Percentiles rank a stretch among this genome's conserved stretches.
Conservation (phyloP, 1,140 invertebrate genomes). For the Mycetomoellerius zeteki region DNA sequence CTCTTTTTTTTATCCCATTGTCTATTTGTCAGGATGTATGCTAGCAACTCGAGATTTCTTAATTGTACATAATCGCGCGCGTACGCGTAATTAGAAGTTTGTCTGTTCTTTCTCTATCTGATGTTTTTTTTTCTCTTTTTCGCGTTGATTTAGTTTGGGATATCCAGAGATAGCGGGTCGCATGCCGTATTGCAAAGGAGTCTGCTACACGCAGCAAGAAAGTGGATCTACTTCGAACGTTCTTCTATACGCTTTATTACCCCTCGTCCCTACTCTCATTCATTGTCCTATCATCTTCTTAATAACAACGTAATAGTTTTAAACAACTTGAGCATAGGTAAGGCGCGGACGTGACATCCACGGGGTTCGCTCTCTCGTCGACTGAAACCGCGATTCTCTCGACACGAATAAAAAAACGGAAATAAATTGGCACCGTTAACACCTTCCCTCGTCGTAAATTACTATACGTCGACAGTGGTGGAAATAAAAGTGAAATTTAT, state of each 20-base stretch:
- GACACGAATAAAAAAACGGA: neutral
- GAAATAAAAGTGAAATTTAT: conserved; percentile 34
- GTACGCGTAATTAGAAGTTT: conserved; percentile 28
- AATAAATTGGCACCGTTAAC: conserved; percentile 39
- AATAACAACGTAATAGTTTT: conserved; percentile 85
- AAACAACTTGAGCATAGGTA: conserved; percentile 86
- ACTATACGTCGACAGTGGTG: neutral
- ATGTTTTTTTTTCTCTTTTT: conserved; percentile 54
- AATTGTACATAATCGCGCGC: conserved; percentile 9
- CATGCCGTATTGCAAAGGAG: conserved; percentile 43
- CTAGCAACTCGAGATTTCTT: neutral
- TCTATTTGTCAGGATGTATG: conserved; percentile 4
- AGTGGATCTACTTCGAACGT: conserved; percentile 45
- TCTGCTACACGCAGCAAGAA: conserved; percentile 59
- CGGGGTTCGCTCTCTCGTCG: conserved; percentile 54
- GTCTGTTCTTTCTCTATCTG: conserved; percentile 14
- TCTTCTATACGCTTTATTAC: conserved; percentile 36
- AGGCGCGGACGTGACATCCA: conserved; percentile 71
- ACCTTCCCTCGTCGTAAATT: neutral
- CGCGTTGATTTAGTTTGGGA: conserved; percentile 61
- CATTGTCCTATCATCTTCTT: conserved; percentile 78
- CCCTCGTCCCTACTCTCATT: conserved; percentile 53
- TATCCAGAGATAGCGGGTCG: conserved; percentile 30
- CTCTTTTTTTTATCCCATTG: neutral
- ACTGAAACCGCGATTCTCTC: neutral